Evolutionary conservation across 1,140 invertebrate genomes (phyloP).

Genomic region (Tachypleus tridentatus): DNA sequence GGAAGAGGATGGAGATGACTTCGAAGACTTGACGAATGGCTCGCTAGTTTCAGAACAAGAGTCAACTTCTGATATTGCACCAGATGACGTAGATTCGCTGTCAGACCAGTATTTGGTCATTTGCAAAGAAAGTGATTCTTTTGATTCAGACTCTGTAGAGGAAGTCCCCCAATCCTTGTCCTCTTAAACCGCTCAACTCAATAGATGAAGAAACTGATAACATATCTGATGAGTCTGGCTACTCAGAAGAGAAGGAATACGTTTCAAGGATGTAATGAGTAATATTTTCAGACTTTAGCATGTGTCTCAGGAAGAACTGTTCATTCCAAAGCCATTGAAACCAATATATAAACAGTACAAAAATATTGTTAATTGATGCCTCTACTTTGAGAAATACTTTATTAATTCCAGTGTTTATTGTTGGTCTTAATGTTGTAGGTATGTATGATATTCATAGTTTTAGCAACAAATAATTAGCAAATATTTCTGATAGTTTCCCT

Average conservation of each 20-base stretch:
- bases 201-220: constrained; percentile 27
- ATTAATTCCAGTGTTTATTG: too few species aligned
- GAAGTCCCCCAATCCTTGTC: constrained; percentile 10
- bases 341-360: too few species aligned
- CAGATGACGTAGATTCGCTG: constrained; percentile 19
- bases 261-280: background rate
- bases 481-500: too few species aligned
- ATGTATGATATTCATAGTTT: too few species aligned
- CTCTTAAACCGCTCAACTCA: constrained; percentile 9
- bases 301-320: too few species aligned
- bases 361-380: too few species aligned
- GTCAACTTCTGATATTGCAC: constrained; percentile 19
- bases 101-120: constrained; percentile 17
- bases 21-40: constrained; percentile 13
- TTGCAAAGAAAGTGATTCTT: constrained; percentile 15
- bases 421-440: too few species aligned
- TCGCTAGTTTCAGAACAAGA: constrained; percentile 20
- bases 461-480: too few species aligned
- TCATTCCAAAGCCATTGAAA: too few species aligned
- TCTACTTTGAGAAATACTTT: too few species aligned
- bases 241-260: constrained; percentile 28
- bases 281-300: too few species aligned
- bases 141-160: constrained; percentile 19
- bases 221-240: constrained; percentile 32
- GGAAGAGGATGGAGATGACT: constrained; percentile 12